Base-by-base conservation (phyloP, 2,888 invertebrate genomes). In the Pyrocoelia pectoralis region DNA sequence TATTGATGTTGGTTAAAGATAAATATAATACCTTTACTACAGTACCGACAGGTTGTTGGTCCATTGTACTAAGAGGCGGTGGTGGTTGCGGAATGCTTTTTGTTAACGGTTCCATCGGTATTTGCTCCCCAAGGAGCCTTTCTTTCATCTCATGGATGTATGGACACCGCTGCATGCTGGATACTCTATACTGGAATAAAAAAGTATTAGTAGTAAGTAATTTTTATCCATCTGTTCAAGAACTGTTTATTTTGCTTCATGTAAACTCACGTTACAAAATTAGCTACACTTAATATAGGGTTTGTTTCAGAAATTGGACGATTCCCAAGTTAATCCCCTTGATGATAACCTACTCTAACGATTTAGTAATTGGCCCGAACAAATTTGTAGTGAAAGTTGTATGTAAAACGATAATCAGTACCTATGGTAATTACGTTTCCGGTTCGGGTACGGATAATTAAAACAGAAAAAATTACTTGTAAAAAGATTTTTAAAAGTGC, bases 61-160 rank as follows among this genome's bases (percentile, higher is more conserved):
- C 84, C 73, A 81, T 81, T 72, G 81, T 82, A 33, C n/a, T 33
- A n/a, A 33, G 33, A 55, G 83, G 80, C 78, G 83, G 78, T 62
- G 81, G 79, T 62, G 78, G 77, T 67, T 79, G 77, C 65, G 80
- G 78, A 58, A 79, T 76, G 75, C 83, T 80, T 74, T 84, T 85
- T 61, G 84, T 82, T 76, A 87, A 83, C 74, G 85, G 84, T 76
- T 87, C 88, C 83, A 87, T 84, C 72, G 87, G 87, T 77, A 87
- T 81, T 79, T 87, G 87, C 80, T 90, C 88, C 77, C 90, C 90
- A 75, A 94, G 87, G 83, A 94, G 86, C 78, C 94, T 91, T 88
- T 94, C 93, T 86, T 93, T 93, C 94, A 94, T 94, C 88, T 94
- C 94, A 87, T 93, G 92, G 83, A 94, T 90, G 86, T 94, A 94